Conservation (phyloP, 37 sponge, comb jelly and placozoan genomes). For the Corticium candelabrum region DNA sequence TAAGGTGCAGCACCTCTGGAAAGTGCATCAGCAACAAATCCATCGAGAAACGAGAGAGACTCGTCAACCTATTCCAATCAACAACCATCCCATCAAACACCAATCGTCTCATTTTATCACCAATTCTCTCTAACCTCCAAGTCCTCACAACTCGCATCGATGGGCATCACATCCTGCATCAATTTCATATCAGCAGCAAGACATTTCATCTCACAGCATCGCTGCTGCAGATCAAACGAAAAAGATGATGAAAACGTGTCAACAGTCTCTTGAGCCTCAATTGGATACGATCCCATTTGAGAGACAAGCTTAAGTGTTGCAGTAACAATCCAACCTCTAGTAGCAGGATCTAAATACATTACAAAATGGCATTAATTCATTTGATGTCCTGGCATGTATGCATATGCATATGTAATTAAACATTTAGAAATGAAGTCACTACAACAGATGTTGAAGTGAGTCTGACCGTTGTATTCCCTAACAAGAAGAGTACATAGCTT, state of each 20-base stretch:
- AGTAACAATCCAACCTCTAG: constrained; percentile 46
- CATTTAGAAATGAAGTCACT: background rate
- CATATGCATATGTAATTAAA: background rate
- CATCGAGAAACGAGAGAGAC: constrained; percentile 75
- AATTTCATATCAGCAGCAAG: constrained; percentile 25
- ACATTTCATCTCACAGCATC: constrained; percentile 56
- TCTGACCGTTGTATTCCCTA: constrained; percentile 23
- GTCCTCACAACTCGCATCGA: constrained; percentile 83
- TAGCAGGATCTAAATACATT: constrained; percentile 19
- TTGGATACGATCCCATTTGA: constrained; percentile 40
- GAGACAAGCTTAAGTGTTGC: constrained; percentile 47
- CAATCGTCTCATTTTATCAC: no score
- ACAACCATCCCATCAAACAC: background rate
- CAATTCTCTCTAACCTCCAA: constrained; percentile 50
- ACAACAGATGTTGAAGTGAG: background rate
- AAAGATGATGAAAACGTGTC: constrained; percentile 32
- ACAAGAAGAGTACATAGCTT: constrained; percentile 35
- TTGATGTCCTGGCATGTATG: no score
- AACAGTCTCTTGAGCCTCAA: constrained; percentile 24
- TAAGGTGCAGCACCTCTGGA: constrained; percentile 54
- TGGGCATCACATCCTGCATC: constrained; percentile 64
- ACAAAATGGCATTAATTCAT: constrained; percentile 1
- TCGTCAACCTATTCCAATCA: constrained; percentile 46
- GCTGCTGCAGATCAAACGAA: constrained; percentile 61
- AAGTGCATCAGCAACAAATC: constrained; percentile 55